Evolutionary conservation across 2,797 vertebrate species (phyloP), one percentile per base, ranked within the genome.

Genomic region (Cottoperca gobio): DNA sequence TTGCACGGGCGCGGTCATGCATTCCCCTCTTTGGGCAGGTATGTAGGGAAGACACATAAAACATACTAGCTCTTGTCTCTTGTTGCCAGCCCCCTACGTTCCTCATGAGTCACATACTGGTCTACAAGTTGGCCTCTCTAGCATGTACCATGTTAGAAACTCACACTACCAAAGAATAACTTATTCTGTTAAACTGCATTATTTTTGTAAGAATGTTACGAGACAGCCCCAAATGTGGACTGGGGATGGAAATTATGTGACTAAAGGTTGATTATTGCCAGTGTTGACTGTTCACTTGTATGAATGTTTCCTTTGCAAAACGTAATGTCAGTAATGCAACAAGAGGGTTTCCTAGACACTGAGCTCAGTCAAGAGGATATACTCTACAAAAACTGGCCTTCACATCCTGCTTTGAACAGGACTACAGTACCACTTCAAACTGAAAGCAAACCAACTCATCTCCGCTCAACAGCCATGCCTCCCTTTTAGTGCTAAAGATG

Each of bases 21-120:
- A 86, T 92, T 91, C 85, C 83, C 78, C 16, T 88, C 84, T 81
- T 75, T 50, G 40, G 64, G 54, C 84, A 92, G 90, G 91, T 91
- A 93, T 86, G 88, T 77, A 62, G n/a, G 37, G 54, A 86, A 52
- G 39, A 69, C 52, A 70, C 61, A 81, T 86, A 79, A 83, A 72
- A 76, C 58, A 79, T 19, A 49, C 68, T 35, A 39, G 14, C 48
- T 54, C 64, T 54, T 58, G 16, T 74, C 69, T 74, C 61, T 70
- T 39, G 71, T 28, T 28, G 39, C 19, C 54, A 28, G 24, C 46
- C 60, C 67, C 59, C 26, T 37, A 19, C 52, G 63, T 69, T 40
- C 66, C 45, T 66, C 26, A 43, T 67, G 64, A 81, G 71, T 82
- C 76, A 79, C 28, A 70, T 35, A n/a, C 45, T 8, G 53, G 21